These are phyloP conservation scores for Eutrigla gurnardus DNA, from an alignment of 2,797 vertebrate genomes.

Conservation along the genomic window DNA sequence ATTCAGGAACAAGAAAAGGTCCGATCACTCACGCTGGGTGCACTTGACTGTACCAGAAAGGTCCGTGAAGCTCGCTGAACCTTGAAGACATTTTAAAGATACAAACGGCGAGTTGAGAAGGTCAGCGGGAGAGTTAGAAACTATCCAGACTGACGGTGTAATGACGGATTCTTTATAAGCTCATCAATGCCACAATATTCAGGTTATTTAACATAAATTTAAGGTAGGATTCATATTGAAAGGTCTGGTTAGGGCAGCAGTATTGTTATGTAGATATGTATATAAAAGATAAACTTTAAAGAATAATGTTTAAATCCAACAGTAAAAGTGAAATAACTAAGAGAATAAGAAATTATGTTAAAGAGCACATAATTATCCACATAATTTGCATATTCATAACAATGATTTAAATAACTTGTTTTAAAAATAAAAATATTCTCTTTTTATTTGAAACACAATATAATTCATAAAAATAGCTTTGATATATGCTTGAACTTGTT, in stretches of 20 bases:
- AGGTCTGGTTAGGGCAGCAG: neutral
- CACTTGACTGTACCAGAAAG: constrained; percentile 75
- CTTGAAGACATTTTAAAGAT: constrained; percentile 77
- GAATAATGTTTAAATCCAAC: neutral
- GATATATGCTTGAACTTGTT: neutral
- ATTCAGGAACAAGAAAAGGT: constrained; percentile 68
- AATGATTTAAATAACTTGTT: neutral
- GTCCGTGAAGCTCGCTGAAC: constrained; percentile 74
- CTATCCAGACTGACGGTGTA: constrained; percentile 31
- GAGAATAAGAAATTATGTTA: neutral
- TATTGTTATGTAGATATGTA: neutral
- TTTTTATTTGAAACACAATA: neutral
- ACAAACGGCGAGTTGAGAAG: constrained; percentile 69
- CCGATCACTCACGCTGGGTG: constrained; percentile 70
- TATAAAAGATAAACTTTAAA: neutral
- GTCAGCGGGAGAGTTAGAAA: constrained; percentile 44
- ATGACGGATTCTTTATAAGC: constrained; percentile 18
- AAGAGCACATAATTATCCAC: neutral
- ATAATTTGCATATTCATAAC: neutral
- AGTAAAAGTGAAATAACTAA: neutral
- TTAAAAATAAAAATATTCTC: neutral
- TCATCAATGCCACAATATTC: neutral
- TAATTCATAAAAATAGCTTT: accelerated
- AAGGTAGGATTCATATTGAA: neutral
- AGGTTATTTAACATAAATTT: constrained; percentile 1